phyloP scores from a whole-genome alignment of 2,888 invertebrate species.

The Anthrax anthrax region DNA sequence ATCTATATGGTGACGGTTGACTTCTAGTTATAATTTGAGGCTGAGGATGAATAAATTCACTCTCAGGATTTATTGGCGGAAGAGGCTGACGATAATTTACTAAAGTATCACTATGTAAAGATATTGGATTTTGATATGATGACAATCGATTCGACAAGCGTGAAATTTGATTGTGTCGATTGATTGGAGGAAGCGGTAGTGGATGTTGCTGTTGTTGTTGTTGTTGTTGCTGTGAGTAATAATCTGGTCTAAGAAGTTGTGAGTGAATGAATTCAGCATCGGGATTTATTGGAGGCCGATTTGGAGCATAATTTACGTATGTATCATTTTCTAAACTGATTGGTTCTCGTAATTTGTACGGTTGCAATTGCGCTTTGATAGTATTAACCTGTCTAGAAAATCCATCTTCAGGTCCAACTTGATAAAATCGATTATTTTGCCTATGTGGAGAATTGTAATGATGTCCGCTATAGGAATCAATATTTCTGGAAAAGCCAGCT shows the following conservation, averaged over 20 bases:
- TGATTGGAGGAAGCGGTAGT: neutral
- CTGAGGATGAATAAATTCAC: conserved; percentile 37
- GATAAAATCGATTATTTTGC: conserved; percentile 23
- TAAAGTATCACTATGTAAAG: conserved; percentile 50
- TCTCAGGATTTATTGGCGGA: conserved; percentile 53
- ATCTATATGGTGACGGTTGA: neutral
- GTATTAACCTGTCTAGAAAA: conserved; percentile 1
- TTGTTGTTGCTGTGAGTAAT: neutral
- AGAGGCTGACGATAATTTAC: conserved; percentile 55
- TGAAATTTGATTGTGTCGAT: neutral
- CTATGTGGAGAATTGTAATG: conserved; percentile 18
- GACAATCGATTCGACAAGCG: neutral
- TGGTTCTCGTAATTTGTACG: conserved; percentile 41
- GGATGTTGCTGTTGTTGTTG: neutral
- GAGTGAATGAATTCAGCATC: conserved; percentile 46
- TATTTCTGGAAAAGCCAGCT: neutral
- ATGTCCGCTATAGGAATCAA: conserved; percentile 19
- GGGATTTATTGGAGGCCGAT: conserved; percentile 43
- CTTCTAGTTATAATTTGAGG: conserved; percentile 9
- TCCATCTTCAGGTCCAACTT: conserved; percentile 3
- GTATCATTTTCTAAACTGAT: conserved; percentile 45
- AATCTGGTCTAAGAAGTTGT: conserved; percentile 32
- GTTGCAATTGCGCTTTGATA: conserved; percentile 41
- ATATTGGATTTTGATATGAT: neutral
- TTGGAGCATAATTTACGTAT: conserved; percentile 52